Conservation (phyloP, 2,797 vertebrate species). For the Naso thynnoides region DNA sequence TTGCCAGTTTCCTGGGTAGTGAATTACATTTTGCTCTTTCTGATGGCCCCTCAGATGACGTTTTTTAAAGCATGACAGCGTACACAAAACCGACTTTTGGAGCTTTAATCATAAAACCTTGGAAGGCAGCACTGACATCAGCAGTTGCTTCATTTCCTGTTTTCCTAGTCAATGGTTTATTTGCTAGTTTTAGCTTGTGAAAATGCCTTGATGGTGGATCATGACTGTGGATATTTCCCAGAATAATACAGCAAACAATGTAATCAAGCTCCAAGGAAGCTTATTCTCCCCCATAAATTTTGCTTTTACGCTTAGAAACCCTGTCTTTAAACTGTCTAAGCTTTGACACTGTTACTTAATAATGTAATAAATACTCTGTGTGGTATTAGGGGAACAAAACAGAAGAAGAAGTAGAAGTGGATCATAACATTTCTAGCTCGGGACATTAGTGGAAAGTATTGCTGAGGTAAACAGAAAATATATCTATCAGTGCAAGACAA, state of each 20-base stretch:
- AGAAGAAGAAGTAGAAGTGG: not conserved
- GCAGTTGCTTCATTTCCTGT: conserved; percentile 26
- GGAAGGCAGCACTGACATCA: conserved; percentile 31
- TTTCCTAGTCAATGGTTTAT: conserved; percentile 37
- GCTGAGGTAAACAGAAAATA: not conserved
- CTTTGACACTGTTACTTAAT: not conserved
- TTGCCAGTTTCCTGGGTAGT: conserved; percentile 1
- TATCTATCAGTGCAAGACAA: not conserved
- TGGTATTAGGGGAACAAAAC: not conserved
- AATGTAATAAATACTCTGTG: not conserved
- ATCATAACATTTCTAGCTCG: conserved; percentile 8
- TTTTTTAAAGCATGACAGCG: not conserved
- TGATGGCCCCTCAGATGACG: not conserved
- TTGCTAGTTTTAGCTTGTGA: conserved; percentile 30
- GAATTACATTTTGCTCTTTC: not conserved
- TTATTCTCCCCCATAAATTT: conserved; percentile 13
- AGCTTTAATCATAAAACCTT: conserved; percentile 16
- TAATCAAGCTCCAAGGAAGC: conserved; percentile 4
- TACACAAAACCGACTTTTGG: conserved; percentile 8
- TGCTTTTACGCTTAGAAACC: not conserved
- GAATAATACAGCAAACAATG: conserved; percentile 11
- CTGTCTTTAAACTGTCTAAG: not conserved
- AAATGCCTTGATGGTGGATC: conserved; percentile 15
- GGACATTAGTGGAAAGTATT: conserved; percentile 10
- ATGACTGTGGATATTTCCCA: conserved; percentile 3